These are phyloP conservation scores for Lathamus discolor DNA, from an alignment of 2,113 vertebrate genomes.

Conservation along the genomic window DNA sequence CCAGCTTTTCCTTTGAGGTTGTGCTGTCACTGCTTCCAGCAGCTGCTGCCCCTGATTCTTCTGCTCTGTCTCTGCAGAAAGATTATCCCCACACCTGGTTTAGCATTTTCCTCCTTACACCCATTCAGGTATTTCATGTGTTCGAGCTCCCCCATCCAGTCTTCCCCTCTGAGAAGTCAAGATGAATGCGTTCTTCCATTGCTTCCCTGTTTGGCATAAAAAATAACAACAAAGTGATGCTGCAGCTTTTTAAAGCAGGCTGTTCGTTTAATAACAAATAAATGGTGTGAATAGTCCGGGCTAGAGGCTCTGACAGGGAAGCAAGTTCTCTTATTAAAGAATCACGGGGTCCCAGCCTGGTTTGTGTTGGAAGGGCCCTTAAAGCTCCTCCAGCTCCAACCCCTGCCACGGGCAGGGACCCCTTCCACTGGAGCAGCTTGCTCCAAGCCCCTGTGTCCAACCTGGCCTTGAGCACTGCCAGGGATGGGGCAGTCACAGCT, in stretches of 20 bases:
- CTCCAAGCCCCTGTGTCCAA: too few species aligned
- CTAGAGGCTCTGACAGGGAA: background rate
- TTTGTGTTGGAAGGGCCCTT: background rate
- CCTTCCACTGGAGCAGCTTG: background rate
- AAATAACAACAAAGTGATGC: background rate
- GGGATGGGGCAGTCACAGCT: too few species aligned
- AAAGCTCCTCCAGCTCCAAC: background rate
- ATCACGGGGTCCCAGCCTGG: background rate
- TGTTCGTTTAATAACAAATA: background rate
- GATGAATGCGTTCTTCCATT: rapidly evolving
- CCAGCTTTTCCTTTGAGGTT: background rate
- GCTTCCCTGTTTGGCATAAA: background rate
- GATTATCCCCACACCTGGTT: background rate
- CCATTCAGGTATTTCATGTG: background rate
- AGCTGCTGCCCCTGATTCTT: background rate
- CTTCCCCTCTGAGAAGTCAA: background rate
- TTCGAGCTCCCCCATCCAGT: too few species aligned
- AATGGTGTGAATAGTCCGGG: background rate
- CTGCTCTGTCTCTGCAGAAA: background rate
- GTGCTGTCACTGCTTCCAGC: background rate
- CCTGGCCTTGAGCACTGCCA: too few species aligned
- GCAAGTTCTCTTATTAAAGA: background rate
- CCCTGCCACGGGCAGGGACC: background rate
- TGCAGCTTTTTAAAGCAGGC: background rate
- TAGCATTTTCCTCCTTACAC: background rate